phyloP scores from a whole-genome alignment of 2,797 vertebrate genomes.

The Manis crassicaudata region DNA sequence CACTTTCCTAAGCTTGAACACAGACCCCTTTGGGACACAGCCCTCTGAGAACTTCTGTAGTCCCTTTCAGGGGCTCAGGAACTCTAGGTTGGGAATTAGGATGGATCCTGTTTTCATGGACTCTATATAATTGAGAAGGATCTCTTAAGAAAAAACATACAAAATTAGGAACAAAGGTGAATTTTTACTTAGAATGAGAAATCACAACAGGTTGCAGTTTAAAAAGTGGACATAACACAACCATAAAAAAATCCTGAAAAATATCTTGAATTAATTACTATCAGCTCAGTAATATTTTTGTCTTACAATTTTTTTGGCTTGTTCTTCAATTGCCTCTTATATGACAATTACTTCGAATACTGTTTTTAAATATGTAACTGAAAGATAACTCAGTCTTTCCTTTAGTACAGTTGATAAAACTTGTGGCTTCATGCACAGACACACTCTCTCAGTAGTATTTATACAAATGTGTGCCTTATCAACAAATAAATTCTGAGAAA shows the following conservation, averaged over 20 bases:
- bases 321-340: not conserved
- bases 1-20: not conserved
- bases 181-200: not conserved
- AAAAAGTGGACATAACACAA: not conserved
- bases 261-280: not conserved
- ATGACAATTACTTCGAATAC: not conserved
- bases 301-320: not conserved
- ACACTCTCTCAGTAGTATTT: not conserved
- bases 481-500: not conserved
- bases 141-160: not conserved
- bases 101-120: not conserved
- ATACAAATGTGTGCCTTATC: not conserved
- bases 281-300: not conserved
- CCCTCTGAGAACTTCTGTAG: not conserved
- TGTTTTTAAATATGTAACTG: not conserved
- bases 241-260: constrained; percentile 17
- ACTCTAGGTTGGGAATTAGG: not conserved
- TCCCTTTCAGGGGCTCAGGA: not conserved
- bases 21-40: not conserved
- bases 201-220: not conserved
- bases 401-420: not conserved
- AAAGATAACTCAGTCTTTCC: not conserved
- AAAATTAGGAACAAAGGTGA: not conserved
- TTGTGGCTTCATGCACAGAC: not conserved
- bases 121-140: not conserved